phyloP scores from a whole-genome alignment of 2,797 vertebrate genomes.

The Coendou prehensilis region DNA sequence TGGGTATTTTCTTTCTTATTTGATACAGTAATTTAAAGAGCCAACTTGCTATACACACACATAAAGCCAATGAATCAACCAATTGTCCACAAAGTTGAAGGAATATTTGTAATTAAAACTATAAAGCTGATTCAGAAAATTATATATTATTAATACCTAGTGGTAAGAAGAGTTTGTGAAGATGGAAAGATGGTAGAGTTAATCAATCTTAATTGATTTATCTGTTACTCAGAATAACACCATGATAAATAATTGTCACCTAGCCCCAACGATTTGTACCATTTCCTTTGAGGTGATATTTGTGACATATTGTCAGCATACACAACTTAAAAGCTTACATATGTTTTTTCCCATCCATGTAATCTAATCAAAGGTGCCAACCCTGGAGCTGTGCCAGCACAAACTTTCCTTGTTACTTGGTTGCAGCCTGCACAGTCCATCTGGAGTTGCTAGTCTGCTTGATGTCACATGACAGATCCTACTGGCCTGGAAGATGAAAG shows the following conservation, averaged over 20 bases:
- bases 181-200: background rate
- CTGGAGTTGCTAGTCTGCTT: constrained; percentile 88
- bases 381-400: constrained; percentile 80
- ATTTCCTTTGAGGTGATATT: constrained; percentile 87
- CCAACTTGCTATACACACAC: background rate
- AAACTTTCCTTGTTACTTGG: constrained; percentile 77
- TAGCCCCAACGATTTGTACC: constrained; percentile 75
- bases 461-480: constrained; percentile 87
- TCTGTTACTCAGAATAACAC: constrained; percentile 86
- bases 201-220: constrained; percentile 87
- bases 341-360: constrained; percentile 80
- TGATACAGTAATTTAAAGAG: constrained; percentile 66
- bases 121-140: constrained; percentile 59
- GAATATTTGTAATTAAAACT: background rate
- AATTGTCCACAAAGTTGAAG: constrained; percentile 52
- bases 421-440: constrained; percentile 76
- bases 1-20: constrained; percentile 77
- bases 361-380: constrained; percentile 89
- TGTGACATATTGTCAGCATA: constrained; percentile 81
- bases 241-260: constrained; percentile 89
- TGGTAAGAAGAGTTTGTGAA: constrained; percentile 73
- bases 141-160: constrained; percentile 69
- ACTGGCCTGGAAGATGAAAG: constrained; percentile 87
- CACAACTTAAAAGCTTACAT: constrained; percentile 83
- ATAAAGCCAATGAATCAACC: background rate